phyloP scores from a whole-genome alignment of 2,888 invertebrate species.

The Dorcus hopei region DNA sequence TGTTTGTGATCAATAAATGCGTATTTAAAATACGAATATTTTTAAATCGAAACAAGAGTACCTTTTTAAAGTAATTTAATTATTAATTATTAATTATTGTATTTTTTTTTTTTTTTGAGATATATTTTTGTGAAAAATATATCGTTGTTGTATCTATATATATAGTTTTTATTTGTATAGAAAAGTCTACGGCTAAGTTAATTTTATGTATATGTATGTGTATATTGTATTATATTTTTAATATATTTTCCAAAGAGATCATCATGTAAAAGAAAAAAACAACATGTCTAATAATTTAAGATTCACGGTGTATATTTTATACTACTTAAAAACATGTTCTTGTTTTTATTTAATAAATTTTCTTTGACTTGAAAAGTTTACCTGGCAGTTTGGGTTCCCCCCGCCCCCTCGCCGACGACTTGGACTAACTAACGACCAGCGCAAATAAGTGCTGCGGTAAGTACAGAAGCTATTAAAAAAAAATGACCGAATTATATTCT shows the following conservation, averaged over 20 bases:
- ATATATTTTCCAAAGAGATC: slow-evolving; percentile 24
- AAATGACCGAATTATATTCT: too few species aligned
- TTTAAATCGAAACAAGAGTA: slow-evolving; percentile 43
- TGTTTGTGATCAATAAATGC: slow-evolving; percentile 45
- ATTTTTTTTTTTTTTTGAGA: slow-evolving; percentile 22
- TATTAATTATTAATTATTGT: neutral
- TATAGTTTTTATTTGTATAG: slow-evolving; percentile 43
- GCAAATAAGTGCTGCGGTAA: too few species aligned
- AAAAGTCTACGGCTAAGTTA: slow-evolving; percentile 36
- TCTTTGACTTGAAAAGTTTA: slow-evolving; percentile 10
- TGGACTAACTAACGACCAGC: too few species aligned
- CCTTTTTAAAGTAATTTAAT: slow-evolving; percentile 36
- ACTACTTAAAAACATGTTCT: slow-evolving; percentile 43
- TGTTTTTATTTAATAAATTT: slow-evolving; percentile 48
- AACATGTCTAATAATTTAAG: slow-evolving; percentile 23
- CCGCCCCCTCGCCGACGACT: too few species aligned
- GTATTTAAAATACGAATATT: slow-evolving; percentile 43
- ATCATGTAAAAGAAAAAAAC: slow-evolving; percentile 12
- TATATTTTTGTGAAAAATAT: slow-evolving; percentile 46
- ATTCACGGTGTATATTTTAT: slow-evolving; percentile 46
- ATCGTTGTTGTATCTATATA: slow-evolving; percentile 44
- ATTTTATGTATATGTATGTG: slow-evolving; percentile 43
- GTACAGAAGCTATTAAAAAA: too few species aligned
- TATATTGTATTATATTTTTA: slow-evolving; percentile 42
- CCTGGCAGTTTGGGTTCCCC: too few species aligned